Base-by-base conservation (phyloP, 2,888 invertebrate species). In the Latrodectus elegans region DNA sequence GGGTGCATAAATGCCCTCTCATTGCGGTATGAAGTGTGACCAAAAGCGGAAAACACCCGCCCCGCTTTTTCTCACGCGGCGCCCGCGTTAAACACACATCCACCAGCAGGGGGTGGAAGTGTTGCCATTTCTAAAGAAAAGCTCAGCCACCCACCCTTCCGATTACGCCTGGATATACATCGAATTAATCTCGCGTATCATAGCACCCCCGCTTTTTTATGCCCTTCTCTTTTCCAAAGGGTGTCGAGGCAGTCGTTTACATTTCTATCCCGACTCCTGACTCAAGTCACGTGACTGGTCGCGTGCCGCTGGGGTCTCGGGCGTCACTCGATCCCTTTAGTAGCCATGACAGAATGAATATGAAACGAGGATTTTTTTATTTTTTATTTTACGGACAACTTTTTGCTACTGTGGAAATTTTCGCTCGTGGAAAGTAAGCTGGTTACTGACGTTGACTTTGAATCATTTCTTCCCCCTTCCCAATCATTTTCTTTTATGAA, bases 31-130 rank as follows among this genome's bases (percentile, higher is more conserved):
- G 68, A 60, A 65, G 64, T 75, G 85, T 71, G 85, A 86, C 85
- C 85, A 86, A 76, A 86, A 86, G 70, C 85, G 85, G 85, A 86
- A 86, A 80, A 86, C 85, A 86, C 85, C 85, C 85, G 85, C 85
- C 85, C 81, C 26, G 52, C 65, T 72, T 72, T 80, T 78, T 70
- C 84, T 77, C 76, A 77, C 77, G 76, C 60, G n/a, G 64, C 10
- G 17, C 64, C 65, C 49, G 38, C 64, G 60, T n/a, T 55, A 65
- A 53, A 53, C 51, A 68, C 70, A 52, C 75, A 60, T 76, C 49
- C 60, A 65, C 51, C 22, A 9, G 17, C 49, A 26, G 72, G 72
- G 75, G 49, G 60, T 22, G 49, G 17, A 26, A 12, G 76, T n/a
- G 53, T 68, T 55, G 52, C 14, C n/a, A 15, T 60, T n/a, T 60